Evolutionary conservation across 2,888 invertebrate genomes (phyloP).

Genomic region (Heliconius sara): DNA sequence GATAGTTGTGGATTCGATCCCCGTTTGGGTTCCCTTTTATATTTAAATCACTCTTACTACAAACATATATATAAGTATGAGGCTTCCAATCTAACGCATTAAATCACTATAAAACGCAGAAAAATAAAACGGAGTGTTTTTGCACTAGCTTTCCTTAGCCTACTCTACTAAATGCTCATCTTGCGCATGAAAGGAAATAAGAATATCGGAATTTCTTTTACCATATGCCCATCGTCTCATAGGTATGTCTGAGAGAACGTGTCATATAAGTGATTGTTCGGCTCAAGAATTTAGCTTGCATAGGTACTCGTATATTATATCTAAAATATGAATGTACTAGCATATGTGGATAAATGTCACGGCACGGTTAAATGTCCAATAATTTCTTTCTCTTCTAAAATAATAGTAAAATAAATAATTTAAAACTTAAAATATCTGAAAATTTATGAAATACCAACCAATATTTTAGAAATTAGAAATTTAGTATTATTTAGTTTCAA

Average conservation of each 20-base stretch:
- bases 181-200: background rate
- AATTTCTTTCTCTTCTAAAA: background rate
- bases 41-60: too few relatives aligned
- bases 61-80: too few relatives aligned
- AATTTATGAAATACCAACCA: too few relatives aligned
- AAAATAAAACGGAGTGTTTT: background rate
- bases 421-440: too few relatives aligned
- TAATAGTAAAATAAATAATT: background rate
- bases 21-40: too few relatives aligned
- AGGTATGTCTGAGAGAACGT: conserved; percentile 14
- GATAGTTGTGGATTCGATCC: too few relatives aligned
- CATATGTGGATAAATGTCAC: too few relatives aligned
- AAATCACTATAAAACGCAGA: background rate
- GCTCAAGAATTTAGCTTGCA: conserved; percentile 7
- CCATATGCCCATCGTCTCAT: background rate
- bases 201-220: background rate
- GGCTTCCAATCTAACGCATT: too few relatives aligned
- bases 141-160: background rate
- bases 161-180: too few relatives aligned
- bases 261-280: conserved; percentile 26
- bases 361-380: background rate
- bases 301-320: conserved; percentile 3
- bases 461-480: too few relatives aligned
- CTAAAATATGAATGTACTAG: background rate
- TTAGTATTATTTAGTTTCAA: too few relatives aligned